Percentiles rank a stretch among this genome's conserved stretches.
Conservation (phyloP, 2,797 vertebrate genomes). For the Xyrichtys novacula region DNA sequence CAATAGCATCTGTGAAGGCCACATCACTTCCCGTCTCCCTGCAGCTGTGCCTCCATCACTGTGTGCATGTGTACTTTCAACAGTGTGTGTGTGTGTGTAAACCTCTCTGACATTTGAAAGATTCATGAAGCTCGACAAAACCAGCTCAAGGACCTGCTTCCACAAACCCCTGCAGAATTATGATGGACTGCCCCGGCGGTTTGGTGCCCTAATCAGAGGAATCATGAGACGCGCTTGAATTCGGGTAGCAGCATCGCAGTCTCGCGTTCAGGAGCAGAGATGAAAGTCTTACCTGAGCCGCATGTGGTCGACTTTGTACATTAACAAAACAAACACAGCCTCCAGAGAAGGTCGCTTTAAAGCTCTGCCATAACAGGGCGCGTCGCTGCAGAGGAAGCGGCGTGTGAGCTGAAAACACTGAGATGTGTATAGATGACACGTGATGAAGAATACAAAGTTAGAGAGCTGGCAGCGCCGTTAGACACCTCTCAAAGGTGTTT, state of each 20-base stretch:
- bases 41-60: constrained; percentile 68
- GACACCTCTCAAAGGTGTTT: constrained; percentile 25
- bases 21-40: constrained; percentile 66
- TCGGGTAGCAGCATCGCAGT: constrained; percentile 47
- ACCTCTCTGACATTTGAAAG: constrained; percentile 68
- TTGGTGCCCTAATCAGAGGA: constrained; percentile 58
- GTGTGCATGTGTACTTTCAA: constrained; percentile 15
- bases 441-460: constrained; percentile 44
- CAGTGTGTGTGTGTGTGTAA: constrained; percentile 25
- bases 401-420: constrained; percentile 42
- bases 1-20: constrained; percentile 78
- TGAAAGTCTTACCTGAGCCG: constrained; percentile 46
- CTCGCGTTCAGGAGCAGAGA: constrained; percentile 42
- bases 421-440: constrained; percentile 26
- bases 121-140: constrained; percentile 71
- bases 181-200: constrained; percentile 55
- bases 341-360: constrained; percentile 30
- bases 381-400: constrained; percentile 16
- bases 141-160: constrained; percentile 66
- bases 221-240: constrained; percentile 57
- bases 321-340: constrained; percentile 40
- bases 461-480: constrained; percentile 23
- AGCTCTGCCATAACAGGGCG: constrained; percentile 23
- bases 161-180: constrained; percentile 58
- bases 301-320: constrained; percentile 28